phyloP scores from a whole-genome alignment of 2,888 invertebrate species.

The Nezara viridula region DNA sequence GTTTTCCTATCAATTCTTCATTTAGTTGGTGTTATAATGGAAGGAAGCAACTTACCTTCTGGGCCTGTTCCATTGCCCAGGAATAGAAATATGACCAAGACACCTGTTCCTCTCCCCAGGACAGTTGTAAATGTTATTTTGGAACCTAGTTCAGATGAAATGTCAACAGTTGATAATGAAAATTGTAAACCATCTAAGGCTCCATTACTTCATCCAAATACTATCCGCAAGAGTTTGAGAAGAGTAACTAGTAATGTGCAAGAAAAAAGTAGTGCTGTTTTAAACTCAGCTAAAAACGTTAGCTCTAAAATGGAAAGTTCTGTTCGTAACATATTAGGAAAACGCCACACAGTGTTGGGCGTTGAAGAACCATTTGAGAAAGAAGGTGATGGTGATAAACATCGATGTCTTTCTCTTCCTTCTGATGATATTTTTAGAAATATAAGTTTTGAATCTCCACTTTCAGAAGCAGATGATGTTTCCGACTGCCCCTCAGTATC shows the following conservation, averaged over 20 bases:
- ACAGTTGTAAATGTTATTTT: slow-evolving; percentile 46
- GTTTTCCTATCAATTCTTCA: background rate
- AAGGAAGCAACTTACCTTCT: background rate
- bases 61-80: slow-evolving; percentile 56
- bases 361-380: slow-evolving; percentile 58
- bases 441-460: slow-evolving; percentile 77
- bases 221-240: slow-evolving; percentile 71
- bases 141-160: background rate
- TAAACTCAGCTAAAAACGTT: slow-evolving; percentile 76
- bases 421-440: slow-evolving; percentile 75
- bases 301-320: slow-evolving; percentile 71
- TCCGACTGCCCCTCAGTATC: slow-evolving; percentile 70
- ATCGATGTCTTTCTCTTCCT: slow-evolving; percentile 74
- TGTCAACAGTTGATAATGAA: background rate
- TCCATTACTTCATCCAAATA: slow-evolving; percentile 63
- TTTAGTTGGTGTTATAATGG: background rate
- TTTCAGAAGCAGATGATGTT: slow-evolving; percentile 68
- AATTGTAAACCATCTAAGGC: background rate
- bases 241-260: slow-evolving; percentile 71
- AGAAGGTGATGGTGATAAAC: slow-evolving; percentile 67
- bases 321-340: slow-evolving; percentile 69
- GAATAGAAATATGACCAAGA: slow-evolving; percentile 32
- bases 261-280: slow-evolving; percentile 75
- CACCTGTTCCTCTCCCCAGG: slow-evolving; percentile 57
- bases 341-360: slow-evolving; percentile 67